A percentile compares a stretch with the other conserved stretches of the same genome.
Evolutionary conservation across 2,113 vertebrate species (phyloP).

Genomic region (Murina feae): DNA sequence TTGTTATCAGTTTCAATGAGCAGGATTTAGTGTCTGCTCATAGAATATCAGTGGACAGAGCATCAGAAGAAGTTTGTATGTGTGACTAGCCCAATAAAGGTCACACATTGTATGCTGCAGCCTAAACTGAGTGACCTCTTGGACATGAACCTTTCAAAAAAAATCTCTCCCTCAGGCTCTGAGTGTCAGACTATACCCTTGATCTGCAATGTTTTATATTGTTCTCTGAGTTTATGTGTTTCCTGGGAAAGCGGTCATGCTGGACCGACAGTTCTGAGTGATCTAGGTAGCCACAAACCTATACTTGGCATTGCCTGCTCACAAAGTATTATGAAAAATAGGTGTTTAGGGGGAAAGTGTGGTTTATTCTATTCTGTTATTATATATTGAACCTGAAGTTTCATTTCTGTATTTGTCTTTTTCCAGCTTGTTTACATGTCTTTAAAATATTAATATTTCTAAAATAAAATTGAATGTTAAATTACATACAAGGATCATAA

Average conservation of each 20-base stretch:
- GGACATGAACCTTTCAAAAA: not conserved
- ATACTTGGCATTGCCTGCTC: not conserved
- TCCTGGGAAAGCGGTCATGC: not conserved
- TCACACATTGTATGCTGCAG: not conserved
- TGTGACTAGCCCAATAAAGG: not conserved
- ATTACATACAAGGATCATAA: not conserved
- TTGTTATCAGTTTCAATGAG: not conserved
- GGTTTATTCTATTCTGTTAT: not conserved
- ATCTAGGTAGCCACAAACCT: not conserved
- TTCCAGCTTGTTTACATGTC: not conserved
- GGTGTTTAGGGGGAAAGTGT: not conserved
- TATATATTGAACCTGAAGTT: not conserved
- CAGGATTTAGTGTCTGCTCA: not conserved
- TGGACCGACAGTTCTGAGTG: not conserved
- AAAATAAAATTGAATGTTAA: not conserved
- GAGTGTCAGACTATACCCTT: not conserved
- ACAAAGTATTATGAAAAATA: conserved; percentile 12
- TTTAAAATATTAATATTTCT: not conserved
- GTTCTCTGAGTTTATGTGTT: not conserved
- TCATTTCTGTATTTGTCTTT: not conserved
- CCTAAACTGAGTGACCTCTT: not conserved
- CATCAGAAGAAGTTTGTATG: not conserved
- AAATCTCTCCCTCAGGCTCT: not conserved
- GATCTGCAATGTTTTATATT: not conserved
- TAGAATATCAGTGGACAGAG: not conserved